A percentile compares a stretch with the other conserved stretches of the same genome.
Conservation (phyloP, 2,888 invertebrate species). For the Erpobdella octoculata region DNA sequence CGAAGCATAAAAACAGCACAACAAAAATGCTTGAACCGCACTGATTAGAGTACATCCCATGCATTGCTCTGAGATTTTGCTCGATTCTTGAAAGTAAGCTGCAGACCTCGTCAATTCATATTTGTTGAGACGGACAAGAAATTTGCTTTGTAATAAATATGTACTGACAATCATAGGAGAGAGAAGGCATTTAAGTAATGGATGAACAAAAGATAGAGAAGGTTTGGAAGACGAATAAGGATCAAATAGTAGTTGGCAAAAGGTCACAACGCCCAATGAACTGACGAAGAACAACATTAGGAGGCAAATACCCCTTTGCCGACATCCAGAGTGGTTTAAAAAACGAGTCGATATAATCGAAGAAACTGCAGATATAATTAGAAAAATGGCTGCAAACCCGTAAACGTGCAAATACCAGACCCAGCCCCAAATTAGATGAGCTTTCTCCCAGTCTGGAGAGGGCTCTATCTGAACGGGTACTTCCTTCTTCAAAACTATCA, state of each 20-base stretch:
- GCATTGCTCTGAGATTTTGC: background rate
- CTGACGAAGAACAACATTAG: background rate
- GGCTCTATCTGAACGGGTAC: too few relatives aligned
- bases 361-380: background rate
- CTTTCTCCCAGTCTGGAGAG: background rate
- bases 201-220: background rate
- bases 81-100: background rate
- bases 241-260: background rate
- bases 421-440: constrained; percentile 5
- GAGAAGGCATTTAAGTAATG: background rate
- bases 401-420: constrained; percentile 12
- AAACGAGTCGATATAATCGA: background rate
- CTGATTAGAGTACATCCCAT: background rate
- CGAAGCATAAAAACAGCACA: background rate
- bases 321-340: background rate
- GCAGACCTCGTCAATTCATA: background rate
- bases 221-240: background rate
- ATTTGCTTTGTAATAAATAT: background rate
- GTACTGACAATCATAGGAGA: background rate
- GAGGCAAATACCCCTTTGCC: background rate
- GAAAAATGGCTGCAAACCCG: background rate
- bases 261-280: background rate
- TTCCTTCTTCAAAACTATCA: too few relatives aligned
- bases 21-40: background rate
- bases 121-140: background rate